These are phyloP conservation scores for Spea hammondii DNA, from an alignment of 2,797 vertebrate species.

Conservation along the genomic window DNA sequence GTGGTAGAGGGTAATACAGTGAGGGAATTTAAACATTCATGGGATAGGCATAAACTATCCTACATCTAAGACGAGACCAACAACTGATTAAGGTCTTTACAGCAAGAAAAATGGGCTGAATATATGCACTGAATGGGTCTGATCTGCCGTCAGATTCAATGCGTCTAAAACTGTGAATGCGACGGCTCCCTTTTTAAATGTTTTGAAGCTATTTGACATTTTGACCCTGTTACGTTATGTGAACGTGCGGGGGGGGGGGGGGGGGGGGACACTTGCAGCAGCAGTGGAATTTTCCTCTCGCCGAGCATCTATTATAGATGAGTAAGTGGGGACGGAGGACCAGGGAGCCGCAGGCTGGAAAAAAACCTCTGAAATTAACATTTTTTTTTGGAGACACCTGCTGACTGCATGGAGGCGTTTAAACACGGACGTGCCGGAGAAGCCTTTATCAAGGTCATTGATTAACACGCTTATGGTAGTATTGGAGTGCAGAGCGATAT, in stretches of 20 bases:
- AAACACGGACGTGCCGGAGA: conserved; percentile 19
- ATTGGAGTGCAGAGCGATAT: conserved; percentile 8
- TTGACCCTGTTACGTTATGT: background rate
- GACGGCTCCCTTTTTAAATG: no score
- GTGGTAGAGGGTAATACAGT: no score
- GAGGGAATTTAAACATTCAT: no score
- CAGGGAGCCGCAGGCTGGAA: conserved; percentile 21
- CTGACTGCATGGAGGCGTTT: conserved; percentile 12
- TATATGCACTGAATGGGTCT: no score
- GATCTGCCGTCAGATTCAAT: no score
- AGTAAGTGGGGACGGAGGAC: conserved; percentile 26
- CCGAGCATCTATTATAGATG: conserved; percentile 32
- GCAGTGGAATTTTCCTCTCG: conserved; percentile 45
- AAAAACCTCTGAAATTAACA: conserved; percentile 21
- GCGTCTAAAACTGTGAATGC: no score
- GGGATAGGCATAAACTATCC: no score
- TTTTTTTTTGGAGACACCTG: background rate
- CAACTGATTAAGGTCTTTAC: no score
- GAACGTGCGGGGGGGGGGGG: background rate
- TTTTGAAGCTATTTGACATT: background rate
- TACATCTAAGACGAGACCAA: no score
- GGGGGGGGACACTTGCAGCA: background rate
- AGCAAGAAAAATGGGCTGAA: no score
- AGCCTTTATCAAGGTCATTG: conserved; percentile 28
- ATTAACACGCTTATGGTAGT: conserved; percentile 20